Conservation (phyloP, 2,797 vertebrate species). For the Enteromius treurensis region DNA sequence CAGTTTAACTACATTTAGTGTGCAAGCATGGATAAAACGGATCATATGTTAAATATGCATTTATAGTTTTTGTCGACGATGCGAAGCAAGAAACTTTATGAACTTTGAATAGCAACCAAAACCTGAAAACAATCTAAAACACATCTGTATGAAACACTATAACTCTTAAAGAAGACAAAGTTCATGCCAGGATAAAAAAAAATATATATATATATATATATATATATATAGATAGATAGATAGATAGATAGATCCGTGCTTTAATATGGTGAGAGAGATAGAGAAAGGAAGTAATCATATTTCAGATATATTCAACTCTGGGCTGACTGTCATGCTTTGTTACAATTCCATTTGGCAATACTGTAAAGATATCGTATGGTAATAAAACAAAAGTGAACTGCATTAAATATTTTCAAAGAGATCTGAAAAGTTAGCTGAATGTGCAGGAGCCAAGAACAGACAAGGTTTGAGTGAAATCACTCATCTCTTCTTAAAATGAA, state of each 20-base stretch:
- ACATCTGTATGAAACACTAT: no score
- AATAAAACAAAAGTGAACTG: slow-evolving; percentile 20
- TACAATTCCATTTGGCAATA: slow-evolving; percentile 9
- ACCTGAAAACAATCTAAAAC: neutral
- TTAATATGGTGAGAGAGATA: neutral
- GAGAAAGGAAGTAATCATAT: neutral
- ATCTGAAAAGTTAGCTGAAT: neutral
- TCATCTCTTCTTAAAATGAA: neutral
- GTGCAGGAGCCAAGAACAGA: neutral
- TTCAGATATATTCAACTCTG: neutral
- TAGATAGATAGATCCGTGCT: neutral
- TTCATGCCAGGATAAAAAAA: neutral
- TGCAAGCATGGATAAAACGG: neutral
- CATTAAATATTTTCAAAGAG: neutral
- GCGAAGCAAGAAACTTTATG: neutral
- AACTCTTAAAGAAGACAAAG: neutral
- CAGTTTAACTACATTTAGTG: slow-evolving; percentile 58
- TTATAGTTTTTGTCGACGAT: neutral
- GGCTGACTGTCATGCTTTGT: neutral
- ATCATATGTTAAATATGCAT: neutral
- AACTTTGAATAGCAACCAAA: neutral
- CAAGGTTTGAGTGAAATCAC: neutral
- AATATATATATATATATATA: no score
- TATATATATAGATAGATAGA: neutral
- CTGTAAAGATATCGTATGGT: neutral